Evolutionary conservation across 2,113 vertebrate species (phyloP).

Genomic region (Xiphophorus hellerii): DNA sequence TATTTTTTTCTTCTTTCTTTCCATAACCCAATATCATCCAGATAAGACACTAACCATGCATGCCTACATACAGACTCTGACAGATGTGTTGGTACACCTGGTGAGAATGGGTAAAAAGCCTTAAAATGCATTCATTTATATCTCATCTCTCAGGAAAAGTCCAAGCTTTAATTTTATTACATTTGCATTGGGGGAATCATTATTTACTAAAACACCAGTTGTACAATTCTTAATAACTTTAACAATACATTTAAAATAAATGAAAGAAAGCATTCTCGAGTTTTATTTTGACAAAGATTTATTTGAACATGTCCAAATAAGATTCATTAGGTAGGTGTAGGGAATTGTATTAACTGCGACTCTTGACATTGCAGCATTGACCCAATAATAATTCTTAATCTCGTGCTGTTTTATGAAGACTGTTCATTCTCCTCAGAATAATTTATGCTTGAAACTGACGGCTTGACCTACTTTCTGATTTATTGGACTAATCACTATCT

Average conservation of each 20-base stretch:
- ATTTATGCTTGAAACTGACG: background rate
- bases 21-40: slow-evolving; percentile 36
- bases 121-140: background rate
- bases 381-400: background rate
- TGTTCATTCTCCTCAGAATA: background rate
- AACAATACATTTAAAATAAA: background rate
- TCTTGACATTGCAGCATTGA: background rate
- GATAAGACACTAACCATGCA: slow-evolving; percentile 73
- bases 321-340: too few species aligned
- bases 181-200: background rate
- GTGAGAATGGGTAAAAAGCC: background rate
- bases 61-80: slow-evolving; percentile 33
- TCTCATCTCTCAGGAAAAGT: background rate
- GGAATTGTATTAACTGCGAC: too few species aligned
- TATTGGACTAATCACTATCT: background rate
- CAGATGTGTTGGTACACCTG: background rate
- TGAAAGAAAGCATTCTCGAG: background rate
- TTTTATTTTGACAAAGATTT: background rate
- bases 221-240: background rate
- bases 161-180: background rate
- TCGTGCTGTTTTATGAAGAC: background rate
- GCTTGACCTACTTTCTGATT: background rate
- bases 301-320: background rate
- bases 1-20: slow-evolving; percentile 26
- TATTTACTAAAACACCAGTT: background rate